Conservation (phyloP, 2,888 invertebrate species). For the Cryptus viduatorius region DNA sequence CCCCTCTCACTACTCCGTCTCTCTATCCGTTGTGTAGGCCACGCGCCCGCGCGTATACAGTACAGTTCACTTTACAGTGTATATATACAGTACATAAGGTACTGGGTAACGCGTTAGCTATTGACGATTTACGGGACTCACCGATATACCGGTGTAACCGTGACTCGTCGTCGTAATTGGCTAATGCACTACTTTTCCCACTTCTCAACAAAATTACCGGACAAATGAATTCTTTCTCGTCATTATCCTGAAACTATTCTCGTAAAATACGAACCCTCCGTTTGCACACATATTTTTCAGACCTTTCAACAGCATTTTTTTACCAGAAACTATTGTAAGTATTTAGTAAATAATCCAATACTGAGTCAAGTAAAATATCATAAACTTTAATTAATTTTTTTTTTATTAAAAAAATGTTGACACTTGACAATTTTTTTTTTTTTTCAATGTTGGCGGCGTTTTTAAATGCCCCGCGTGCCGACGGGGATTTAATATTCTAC, state of each 20-base stretch:
- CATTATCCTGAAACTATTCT: not conserved
- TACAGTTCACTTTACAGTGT: conserved; percentile 46
- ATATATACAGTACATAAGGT: not conserved
- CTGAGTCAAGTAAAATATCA: too few relatives aligned
- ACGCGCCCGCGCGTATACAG: conserved; percentile 42
- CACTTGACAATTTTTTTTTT: too few relatives aligned
- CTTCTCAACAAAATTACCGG: conserved; percentile 41
- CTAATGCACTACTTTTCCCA: conserved; percentile 40
- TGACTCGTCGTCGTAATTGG: conserved; percentile 49
- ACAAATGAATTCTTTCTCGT: too few relatives aligned
- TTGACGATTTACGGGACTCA: conserved; percentile 78
- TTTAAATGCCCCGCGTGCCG: not conserved
- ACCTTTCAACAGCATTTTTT: too few relatives aligned
- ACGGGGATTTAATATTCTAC: not conserved
- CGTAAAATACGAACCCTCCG: not conserved
- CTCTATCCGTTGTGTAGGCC: conserved; percentile 60
- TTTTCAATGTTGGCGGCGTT: too few relatives aligned
- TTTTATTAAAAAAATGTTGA: too few relatives aligned
- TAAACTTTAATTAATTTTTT: too few relatives aligned
- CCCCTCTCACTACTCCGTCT: not conserved
- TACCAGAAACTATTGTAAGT: too few relatives aligned
- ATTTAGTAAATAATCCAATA: too few relatives aligned
- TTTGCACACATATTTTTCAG: too few relatives aligned
- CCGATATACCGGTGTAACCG: conserved; percentile 75
- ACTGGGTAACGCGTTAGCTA: conserved; percentile 54